Base-by-base conservation (phyloP, 2,888 invertebrate species). In the Andrena chrysosceles region DNA sequence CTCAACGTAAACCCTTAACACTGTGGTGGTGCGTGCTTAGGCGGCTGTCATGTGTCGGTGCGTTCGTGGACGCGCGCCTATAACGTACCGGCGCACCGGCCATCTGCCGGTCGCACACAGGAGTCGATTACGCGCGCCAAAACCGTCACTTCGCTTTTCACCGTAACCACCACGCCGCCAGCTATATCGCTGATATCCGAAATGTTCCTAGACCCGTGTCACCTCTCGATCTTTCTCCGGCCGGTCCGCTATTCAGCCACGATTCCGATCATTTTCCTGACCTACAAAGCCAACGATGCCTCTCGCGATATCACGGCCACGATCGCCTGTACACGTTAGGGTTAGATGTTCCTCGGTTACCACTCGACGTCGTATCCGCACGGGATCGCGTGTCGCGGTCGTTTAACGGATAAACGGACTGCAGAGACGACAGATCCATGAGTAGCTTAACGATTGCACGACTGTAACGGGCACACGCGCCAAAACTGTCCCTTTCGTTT, bases 91-190 rank as follows among this genome's bases (percentile, higher is more conserved):
- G 93, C 89, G 91, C 87, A 90, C 87, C 88, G 91, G 93, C 93
- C 93, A 93, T 93, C 93, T 93, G 92, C 91, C 91, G 93, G 93
- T 88, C 87, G 86, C 68, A 71, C 71, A 71, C 81, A 68, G 81
- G 88, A 93, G 91, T 87, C 87, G 77, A 84, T 85, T 89, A 90
- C 87, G 93, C 93, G 93, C 93, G 93, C 93, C 93, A 93, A 93
- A 93, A 93, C 89, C 80, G 81, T 81, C 87, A 80, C 69, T 80
- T 76, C 81, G 85, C 72, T 77, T 79, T 81, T 78, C 91, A 89
- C 90, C 91, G 90, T 90, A 90, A 90, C 89, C 89, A 89, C 87
- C 88, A 84, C 81, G 85, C 84, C 91, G 80, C 91, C 91, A 91
- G 91, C 84, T 23, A 10, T 66, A 67, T 72, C 60, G 33, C 66